Percentiles rank a stretch among this genome's conserved stretches.
phyloP scores from a whole-genome alignment of 2,888 invertebrate species.

The Spialia ferax region DNA sequence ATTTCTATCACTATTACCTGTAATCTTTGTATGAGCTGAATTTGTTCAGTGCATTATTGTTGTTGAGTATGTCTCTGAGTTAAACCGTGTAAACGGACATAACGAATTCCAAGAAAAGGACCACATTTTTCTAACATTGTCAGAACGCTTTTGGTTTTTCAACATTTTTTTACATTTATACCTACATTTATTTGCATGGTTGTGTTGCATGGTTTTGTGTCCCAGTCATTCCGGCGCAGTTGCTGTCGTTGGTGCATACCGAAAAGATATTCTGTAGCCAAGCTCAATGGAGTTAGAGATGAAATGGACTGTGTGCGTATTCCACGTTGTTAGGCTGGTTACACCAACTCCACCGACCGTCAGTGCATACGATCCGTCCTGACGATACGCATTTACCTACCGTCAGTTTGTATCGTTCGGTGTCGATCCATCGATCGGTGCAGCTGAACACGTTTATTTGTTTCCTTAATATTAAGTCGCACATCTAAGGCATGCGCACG shows the following conservation, averaged over 20 bases:
- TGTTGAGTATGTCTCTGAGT: too few relatives aligned
- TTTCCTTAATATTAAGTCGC: too few relatives aligned
- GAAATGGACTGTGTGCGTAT: conserved; percentile 75
- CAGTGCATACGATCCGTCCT: too few relatives aligned
- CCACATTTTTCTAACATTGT: conserved; percentile 25
- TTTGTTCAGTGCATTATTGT: too few relatives aligned
- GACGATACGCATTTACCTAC: too few relatives aligned
- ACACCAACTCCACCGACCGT: too few relatives aligned
- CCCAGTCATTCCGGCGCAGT: conserved; percentile 76
- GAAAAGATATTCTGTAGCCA: conserved; percentile 64
- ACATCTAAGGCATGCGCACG: too few relatives aligned
- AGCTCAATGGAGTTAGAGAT: conserved; percentile 65
- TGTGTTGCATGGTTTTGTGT: conserved; percentile 76
- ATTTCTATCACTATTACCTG: too few relatives aligned
- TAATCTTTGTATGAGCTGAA: too few relatives aligned
- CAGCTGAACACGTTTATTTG: too few relatives aligned
- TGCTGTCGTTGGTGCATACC: conserved; percentile 78
- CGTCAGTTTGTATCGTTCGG: too few relatives aligned
- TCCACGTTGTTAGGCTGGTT: conserved; percentile 46
- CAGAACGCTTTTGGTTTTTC: conserved; percentile 11
- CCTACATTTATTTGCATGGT: conserved; percentile 53
- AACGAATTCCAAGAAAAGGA: not conserved
- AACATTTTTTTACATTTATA: conserved; percentile 41
- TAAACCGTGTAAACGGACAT: not conserved
- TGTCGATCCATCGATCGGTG: too few relatives aligned